Evolutionary conservation across 2,797 vertebrate genomes (phyloP).

Genomic region (Dicrostonyx torquatus): DNA sequence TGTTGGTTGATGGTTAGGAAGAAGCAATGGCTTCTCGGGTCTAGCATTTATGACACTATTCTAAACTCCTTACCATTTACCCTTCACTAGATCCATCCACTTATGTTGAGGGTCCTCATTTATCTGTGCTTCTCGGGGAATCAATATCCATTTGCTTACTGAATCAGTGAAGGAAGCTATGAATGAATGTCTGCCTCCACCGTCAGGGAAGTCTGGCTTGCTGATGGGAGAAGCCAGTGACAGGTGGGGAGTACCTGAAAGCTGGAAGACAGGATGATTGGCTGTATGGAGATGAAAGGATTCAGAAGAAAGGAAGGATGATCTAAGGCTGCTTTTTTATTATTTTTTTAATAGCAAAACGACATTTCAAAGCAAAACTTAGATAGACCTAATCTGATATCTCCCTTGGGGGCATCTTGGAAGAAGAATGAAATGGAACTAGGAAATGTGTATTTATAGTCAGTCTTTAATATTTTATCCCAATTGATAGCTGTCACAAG

Average conservation of each 20-base stretch:
- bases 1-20: neutral
- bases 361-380: neutral
- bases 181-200: neutral
- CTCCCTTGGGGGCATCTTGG: neutral
- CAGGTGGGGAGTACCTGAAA: neutral
- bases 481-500: neutral
- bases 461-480: slow-evolving; percentile 4
- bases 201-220: neutral
- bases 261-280: neutral
- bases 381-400: neutral
- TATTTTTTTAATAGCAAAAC: neutral
- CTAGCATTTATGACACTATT: neutral
- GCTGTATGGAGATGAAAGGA: neutral
- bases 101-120: neutral
- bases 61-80: neutral
- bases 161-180: neutral
- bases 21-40: neutral
- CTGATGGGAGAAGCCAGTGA: neutral
- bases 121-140: neutral
- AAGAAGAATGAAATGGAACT: neutral
- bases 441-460: neutral
- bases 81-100: neutral
- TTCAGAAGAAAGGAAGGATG: neutral
- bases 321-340: neutral
- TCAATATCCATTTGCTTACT: neutral